These are phyloP conservation scores for Flexamia atlantica DNA, from an alignment of 2,888 invertebrate species.

Conservation along the genomic window DNA sequence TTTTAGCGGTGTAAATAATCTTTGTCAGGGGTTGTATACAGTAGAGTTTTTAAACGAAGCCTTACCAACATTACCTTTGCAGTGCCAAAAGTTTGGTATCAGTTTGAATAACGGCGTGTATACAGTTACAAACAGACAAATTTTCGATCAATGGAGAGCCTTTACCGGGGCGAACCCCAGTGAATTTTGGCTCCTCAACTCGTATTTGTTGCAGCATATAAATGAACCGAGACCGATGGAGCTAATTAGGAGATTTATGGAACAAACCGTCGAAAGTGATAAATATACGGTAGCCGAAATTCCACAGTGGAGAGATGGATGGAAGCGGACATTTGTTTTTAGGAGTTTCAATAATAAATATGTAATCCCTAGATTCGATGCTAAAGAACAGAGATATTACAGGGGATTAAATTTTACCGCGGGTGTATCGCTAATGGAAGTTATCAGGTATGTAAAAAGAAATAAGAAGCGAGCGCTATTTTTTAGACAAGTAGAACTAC, in stretches of 20 bases:
- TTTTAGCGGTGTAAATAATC: not conserved
- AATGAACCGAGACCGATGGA: no score
- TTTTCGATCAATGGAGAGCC: not conserved
- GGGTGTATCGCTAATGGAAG: no score
- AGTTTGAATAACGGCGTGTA: not conserved
- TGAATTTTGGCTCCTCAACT: not conserved
- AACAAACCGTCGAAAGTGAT: not conserved
- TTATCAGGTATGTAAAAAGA: not conserved
- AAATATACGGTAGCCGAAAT: not conserved
- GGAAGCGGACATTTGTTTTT: not conserved
- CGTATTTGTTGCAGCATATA: no score
- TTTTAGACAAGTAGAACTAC: constrained; percentile 27
- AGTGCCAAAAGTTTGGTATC: constrained; percentile 10
- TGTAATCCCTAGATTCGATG: no score
- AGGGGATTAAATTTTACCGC: no score
- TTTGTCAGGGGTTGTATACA: not conserved
- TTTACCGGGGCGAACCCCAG: not conserved
- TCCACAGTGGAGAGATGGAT: not conserved
- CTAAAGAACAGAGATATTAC: no score
- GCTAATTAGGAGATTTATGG: not conserved
- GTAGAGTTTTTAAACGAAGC: constrained; percentile 4
- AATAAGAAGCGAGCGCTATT: not conserved
- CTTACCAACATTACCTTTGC: not conserved
- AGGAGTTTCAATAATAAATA: not conserved
- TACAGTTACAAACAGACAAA: not conserved